phyloP scores from a whole-genome alignment of 2,113 vertebrate species.

The Pionites leucogaster region DNA sequence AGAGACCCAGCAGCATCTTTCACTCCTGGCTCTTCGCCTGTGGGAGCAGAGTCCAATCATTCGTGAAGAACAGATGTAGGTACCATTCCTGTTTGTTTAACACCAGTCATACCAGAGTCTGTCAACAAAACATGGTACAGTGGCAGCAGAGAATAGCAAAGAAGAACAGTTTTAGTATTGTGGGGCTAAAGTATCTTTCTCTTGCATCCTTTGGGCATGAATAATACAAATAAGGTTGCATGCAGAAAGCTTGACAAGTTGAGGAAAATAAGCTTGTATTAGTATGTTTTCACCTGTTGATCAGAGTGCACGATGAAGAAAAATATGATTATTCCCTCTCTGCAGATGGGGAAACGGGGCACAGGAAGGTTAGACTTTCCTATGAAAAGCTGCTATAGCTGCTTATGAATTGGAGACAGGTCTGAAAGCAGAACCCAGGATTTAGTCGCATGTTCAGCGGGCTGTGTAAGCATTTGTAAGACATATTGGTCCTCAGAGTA shows the following conservation, averaged over 20 bases:
- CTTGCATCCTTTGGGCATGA: neutral
- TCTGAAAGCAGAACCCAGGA: neutral
- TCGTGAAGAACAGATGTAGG: conserved; percentile 67
- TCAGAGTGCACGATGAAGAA: neutral
- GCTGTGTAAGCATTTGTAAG: neutral
- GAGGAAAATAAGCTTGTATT: neutral
- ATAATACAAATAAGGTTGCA: neutral
- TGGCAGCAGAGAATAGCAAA: neutral
- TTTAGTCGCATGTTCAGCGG: neutral
- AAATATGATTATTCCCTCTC: neutral
- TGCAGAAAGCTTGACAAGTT: neutral
- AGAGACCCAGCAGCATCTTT: too few species aligned
- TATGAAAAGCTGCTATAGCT: neutral
- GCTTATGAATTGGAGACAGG: neutral
- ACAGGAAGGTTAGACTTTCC: neutral
- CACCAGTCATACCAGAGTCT: conserved; percentile 37
- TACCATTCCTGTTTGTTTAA: conserved; percentile 68
- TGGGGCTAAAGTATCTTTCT: neutral
- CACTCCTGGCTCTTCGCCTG: too few species aligned
- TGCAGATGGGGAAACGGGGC: neutral
- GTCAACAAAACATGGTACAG: conserved; percentile 38
- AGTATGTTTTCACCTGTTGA: neutral
- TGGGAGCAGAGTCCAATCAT: too few species aligned
- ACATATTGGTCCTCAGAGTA: neutral
- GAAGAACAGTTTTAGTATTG: neutral